Conservation (phyloP, 1,140 invertebrate species). For the Uloborus diversus region DNA sequence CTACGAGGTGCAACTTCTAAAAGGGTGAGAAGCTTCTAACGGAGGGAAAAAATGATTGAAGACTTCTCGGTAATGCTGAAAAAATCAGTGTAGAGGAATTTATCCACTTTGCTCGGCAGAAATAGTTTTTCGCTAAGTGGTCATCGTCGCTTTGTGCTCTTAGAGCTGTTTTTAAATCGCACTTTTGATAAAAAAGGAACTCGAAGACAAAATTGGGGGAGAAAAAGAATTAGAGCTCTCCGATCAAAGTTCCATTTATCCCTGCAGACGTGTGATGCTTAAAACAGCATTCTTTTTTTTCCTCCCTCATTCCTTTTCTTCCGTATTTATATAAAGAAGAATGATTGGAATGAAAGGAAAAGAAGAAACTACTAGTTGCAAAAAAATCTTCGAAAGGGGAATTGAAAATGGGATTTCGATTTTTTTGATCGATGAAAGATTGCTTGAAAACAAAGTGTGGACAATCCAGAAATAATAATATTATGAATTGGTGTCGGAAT, state of each 20-base stretch:
- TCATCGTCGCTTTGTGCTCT: conserved; percentile 1
- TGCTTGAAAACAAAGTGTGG: too few relatives aligned
- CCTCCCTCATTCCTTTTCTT: not conserved
- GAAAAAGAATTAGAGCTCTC: conserved; percentile 1
- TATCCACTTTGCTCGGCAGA: conserved; percentile 49
- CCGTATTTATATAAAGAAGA: not conserved
- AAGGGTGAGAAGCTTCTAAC: not conserved
- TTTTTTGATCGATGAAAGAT: not conserved
- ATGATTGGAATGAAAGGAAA: not conserved
- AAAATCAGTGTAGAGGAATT: conserved; percentile 52
- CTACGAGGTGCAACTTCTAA: conserved; percentile 5
- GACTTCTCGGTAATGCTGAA: conserved; percentile 45
- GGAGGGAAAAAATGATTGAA: conserved; percentile 45
- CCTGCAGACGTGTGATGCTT: conserved; percentile 46
- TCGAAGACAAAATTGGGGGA: not conserved
- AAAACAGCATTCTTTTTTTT: conserved; percentile 21
- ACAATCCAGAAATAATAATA: too few relatives aligned
- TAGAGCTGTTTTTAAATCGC: conserved; percentile 40
- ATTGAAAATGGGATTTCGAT: not conserved
- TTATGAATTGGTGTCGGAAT: too few relatives aligned
- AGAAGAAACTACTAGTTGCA: not conserved
- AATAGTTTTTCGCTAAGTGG: conserved; percentile 53
- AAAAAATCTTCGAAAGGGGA: not conserved
- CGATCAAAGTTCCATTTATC: conserved; percentile 53
- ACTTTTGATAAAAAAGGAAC: conserved; percentile 42